These are phyloP conservation scores for Eumaeus atala DNA, from an alignment of 1,140 invertebrate species.

Conservation along the genomic window DNA sequence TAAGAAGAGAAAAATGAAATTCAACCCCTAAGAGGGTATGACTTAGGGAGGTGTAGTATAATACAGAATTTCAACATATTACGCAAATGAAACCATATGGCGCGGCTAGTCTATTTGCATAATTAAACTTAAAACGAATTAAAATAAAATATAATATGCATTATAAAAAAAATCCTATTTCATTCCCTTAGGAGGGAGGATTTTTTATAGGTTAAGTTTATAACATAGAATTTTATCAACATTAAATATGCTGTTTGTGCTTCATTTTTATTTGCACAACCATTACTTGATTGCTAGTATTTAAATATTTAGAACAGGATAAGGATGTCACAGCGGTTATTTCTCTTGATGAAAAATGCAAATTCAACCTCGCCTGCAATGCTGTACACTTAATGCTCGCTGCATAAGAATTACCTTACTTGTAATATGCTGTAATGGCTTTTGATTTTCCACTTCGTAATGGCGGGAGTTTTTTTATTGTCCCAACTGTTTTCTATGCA, in stretches of 20 bases:
- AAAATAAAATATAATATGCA: too few species aligned
- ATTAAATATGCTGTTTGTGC: constrained; percentile 3
- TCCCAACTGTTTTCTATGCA: constrained; percentile 56
- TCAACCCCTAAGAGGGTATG: too few species aligned
- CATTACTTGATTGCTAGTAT: neutral
- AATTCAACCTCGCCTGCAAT: constrained; percentile 23
- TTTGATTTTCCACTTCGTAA: constrained; percentile 53
- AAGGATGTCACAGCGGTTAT: constrained; percentile 29
- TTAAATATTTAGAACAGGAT: constrained; percentile 9
- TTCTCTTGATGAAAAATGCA: constrained; percentile 43
- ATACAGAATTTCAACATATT: too few species aligned
- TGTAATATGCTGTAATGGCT: constrained; percentile 44
- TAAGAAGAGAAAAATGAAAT: too few species aligned
- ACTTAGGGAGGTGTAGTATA: too few species aligned
- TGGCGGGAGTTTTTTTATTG: constrained; percentile 48
- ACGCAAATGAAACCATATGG: too few species aligned
- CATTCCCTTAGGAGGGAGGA: too few species aligned
- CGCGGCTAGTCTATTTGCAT: too few species aligned
- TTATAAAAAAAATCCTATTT: too few species aligned
- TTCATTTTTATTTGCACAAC: constrained; percentile 1
- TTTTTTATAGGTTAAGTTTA: too few species aligned
- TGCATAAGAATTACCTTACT: constrained; percentile 24
- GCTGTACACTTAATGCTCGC: constrained; percentile 7
- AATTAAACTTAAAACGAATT: too few species aligned
- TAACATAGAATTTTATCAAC: neutral